Conservation (phyloP, 2,113 vertebrate species). For the Potamarius usumacintae region DNA sequence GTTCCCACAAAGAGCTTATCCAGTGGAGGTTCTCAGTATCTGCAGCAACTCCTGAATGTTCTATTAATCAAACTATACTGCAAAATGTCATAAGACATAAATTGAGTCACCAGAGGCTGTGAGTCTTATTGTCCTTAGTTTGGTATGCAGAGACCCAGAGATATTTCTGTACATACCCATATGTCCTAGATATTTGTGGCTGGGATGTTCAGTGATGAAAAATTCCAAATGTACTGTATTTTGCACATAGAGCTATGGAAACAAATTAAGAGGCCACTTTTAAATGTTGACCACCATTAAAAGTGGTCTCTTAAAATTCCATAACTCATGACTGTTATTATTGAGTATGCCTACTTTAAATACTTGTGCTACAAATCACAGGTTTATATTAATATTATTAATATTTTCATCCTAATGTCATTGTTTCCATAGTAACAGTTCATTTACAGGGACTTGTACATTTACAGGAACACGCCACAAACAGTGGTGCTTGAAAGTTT, state of each 20-base stretch:
- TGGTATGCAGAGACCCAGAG: slow-evolving; percentile 18
- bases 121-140: slow-evolving; percentile 27
- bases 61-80: slow-evolving; percentile 24
- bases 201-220: neutral
- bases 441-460: neutral
- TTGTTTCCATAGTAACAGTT: neutral
- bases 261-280: no score
- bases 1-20: neutral
- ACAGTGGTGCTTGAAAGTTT: no score
- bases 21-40: neutral
- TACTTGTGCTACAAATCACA: neutral
- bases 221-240: neutral
- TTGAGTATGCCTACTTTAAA: neutral
- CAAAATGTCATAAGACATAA: slow-evolving; percentile 11
- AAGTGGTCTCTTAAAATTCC: no score
- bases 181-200: neutral
- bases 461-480: no score
- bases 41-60: neutral
- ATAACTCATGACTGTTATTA: neutral
- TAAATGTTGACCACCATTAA: no score
- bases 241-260: no score
- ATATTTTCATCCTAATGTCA: neutral
- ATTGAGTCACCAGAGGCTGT: neutral
- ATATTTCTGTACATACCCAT: slow-evolving; percentile 24
- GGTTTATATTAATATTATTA: neutral